A percentile compares a stretch with the other conserved stretches of the same genome.
phyloP scores from a whole-genome alignment of 2,797 vertebrate genomes.

The Rhinichthys osculus region DNA sequence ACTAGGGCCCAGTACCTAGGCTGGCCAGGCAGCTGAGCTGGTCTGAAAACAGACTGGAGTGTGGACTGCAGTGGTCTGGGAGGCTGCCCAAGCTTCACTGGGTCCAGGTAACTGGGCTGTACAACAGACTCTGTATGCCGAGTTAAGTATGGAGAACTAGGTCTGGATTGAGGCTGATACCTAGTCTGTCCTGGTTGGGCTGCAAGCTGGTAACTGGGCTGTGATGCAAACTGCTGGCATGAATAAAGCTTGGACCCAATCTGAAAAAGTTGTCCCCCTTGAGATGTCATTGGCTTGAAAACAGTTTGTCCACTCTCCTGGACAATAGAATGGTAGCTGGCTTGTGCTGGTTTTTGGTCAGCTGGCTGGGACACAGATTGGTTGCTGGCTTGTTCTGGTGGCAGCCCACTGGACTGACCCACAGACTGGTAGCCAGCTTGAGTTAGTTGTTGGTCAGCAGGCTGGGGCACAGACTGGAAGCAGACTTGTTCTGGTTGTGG shows the following conservation, averaged over 20 bases:
- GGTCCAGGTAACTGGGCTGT: background rate
- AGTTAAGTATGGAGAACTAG: background rate
- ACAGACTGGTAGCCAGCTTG: background rate
- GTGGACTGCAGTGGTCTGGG: background rate
- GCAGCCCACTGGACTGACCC: background rate
- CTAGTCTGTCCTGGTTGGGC: background rate
- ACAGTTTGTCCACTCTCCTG: background rate
- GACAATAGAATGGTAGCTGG: background rate
- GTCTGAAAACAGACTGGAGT: background rate
- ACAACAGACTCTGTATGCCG: background rate
- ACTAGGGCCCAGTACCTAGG: background rate
- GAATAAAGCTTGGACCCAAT: conserved; percentile 2
- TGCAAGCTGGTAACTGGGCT: background rate
- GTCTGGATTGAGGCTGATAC: background rate
- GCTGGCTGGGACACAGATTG: background rate
- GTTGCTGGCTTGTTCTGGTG: background rate
- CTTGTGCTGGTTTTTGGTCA: background rate
- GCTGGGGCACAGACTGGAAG: background rate
- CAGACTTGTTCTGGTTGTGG: background rate
- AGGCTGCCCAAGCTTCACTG: background rate
- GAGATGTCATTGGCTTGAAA: background rate
- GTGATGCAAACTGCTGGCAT: background rate
- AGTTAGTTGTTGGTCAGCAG: background rate
- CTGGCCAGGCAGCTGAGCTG: background rate
- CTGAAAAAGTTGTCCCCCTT: background rate